phyloP scores from a whole-genome alignment of 2,888 invertebrate genomes.

The Chalcosyrphus nemorum region DNA sequence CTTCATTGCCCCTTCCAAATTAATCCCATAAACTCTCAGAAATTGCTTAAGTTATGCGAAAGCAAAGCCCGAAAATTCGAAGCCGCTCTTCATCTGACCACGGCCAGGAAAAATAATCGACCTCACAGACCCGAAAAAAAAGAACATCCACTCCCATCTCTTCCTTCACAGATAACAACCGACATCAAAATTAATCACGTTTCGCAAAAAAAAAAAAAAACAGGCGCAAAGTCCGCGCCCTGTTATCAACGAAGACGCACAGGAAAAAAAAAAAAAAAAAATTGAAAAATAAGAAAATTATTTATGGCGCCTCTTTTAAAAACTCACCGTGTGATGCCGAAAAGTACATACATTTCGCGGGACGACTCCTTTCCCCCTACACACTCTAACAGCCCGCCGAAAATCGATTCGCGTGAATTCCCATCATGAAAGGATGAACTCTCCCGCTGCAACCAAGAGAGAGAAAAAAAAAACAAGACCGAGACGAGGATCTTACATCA shows the following conservation, averaged over 20 bases:
- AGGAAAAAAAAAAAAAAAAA: not conserved
- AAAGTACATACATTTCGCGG: slow-evolving; percentile 14
- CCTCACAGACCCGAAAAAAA: not conserved
- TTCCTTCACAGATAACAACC: slow-evolving; percentile 32
- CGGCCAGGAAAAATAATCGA: not conserved
- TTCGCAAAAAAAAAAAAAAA: slow-evolving; percentile 33
- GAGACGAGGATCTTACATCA: slow-evolving; percentile 32
- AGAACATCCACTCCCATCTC: not conserved
- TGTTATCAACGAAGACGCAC: slow-evolving; percentile 45
- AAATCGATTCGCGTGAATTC: slow-evolving; percentile 41
- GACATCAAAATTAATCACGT: slow-evolving; percentile 57
- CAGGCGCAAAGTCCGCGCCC: slow-evolving; percentile 33
- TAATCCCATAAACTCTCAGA: not conserved
- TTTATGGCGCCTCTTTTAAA: slow-evolving; percentile 65
- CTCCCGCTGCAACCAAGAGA: no score
- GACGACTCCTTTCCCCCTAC: not conserved
- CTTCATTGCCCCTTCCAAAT: no score
- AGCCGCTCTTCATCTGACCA: not conserved
- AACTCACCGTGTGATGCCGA: slow-evolving; percentile 28
- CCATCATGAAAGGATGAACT: slow-evolving; percentile 15
- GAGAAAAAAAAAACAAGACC: not conserved
- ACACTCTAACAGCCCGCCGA: not conserved
- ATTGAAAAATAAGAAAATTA: slow-evolving; percentile 35
- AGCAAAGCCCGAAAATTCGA: not conserved
- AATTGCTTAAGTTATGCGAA: not conserved